Evolutionary conservation across 2,797 vertebrate species (phyloP).

Genomic region (Eurystomus glaucurus): DNA sequence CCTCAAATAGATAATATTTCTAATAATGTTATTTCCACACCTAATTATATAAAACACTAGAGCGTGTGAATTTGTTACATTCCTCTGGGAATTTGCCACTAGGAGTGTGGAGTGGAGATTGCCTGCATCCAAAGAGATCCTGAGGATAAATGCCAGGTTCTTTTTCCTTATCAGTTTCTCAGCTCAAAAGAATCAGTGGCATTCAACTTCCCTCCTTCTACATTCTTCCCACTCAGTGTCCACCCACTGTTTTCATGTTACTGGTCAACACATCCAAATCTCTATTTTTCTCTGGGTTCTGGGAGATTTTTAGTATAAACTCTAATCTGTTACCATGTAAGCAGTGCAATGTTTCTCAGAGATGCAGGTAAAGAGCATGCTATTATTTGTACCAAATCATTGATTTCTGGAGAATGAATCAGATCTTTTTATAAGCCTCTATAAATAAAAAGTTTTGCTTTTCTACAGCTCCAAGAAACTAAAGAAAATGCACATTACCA

Average conservation of each 20-base stretch:
- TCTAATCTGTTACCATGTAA: background rate
- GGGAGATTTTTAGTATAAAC: conserved; percentile 3
- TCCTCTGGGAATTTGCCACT: background rate
- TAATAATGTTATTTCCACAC: background rate
- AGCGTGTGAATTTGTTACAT: background rate
- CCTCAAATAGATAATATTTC: background rate
- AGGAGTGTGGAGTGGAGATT: background rate
- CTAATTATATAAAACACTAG: background rate
- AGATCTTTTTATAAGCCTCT: background rate
- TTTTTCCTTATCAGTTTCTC: conserved; percentile 11
- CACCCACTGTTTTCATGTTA: background rate
- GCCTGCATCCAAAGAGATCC: background rate
- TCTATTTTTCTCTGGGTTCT: background rate
- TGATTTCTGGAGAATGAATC: background rate
- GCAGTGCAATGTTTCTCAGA: rapidly evolving
- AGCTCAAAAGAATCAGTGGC: background rate
- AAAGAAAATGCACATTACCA: background rate
- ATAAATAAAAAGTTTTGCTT: conserved; percentile 1
- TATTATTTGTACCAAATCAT: background rate
- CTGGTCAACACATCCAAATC: background rate
- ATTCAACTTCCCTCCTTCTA: background rate
- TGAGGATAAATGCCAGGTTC: background rate
- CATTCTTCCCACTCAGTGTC: background rate
- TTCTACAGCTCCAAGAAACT: background rate
- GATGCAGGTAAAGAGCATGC: background rate